Conservation (phyloP, 2,113 vertebrate genomes). For the Jaculus jaculus region DNA sequence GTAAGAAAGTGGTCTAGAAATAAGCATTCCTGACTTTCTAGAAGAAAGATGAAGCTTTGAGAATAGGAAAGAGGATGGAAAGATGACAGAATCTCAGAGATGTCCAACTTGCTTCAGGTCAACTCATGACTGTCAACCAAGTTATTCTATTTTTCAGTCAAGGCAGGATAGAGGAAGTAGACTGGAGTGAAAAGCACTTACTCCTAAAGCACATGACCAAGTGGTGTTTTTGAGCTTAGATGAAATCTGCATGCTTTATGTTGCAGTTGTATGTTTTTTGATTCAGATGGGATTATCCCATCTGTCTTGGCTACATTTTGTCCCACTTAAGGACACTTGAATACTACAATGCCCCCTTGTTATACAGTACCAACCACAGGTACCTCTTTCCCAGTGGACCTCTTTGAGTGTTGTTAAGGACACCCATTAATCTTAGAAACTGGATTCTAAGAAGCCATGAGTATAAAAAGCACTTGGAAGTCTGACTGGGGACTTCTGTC, state of each 20-base stretch:
- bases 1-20: not conserved
- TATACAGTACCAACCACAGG: not conserved
- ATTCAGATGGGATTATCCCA: not conserved
- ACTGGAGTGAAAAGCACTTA: not conserved
- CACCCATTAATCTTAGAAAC: not conserved
- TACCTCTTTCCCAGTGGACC: not conserved
- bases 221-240: not conserved
- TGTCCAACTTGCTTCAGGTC: not conserved
- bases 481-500: too few species aligned
- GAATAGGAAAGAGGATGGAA: not conserved
- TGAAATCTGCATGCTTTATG: not conserved
- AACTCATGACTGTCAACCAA: not conserved
- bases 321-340: not conserved
- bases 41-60: too few species aligned
- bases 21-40: fast-evolving
- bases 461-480: not conserved
- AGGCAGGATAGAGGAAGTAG: not conserved
- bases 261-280: not conserved
- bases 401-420: not conserved
- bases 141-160: not conserved
- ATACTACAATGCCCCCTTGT: not conserved
- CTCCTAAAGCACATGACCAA: not conserved
- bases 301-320: not conserved
- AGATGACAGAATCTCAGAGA: not conserved
- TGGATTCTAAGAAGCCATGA: not conserved